phyloP scores from a whole-genome alignment of 2,888 invertebrate species.

The Ischnus inquisitorius region DNA sequence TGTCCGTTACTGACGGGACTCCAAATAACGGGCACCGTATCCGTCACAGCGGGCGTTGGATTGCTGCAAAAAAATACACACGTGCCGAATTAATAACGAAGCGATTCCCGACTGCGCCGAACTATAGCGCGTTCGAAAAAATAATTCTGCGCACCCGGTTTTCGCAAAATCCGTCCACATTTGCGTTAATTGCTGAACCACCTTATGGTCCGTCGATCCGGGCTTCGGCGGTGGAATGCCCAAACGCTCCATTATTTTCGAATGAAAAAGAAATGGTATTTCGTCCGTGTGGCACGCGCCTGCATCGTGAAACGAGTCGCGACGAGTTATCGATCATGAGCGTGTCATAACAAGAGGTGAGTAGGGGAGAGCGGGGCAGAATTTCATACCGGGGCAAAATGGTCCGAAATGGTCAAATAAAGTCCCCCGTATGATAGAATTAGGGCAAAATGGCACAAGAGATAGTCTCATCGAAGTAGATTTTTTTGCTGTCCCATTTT shows the following conservation, averaged over 20 bases:
- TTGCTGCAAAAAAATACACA: slow-evolving; percentile 71
- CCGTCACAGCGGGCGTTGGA: slow-evolving; percentile 77
- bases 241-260: slow-evolving; percentile 62
- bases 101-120: background rate
- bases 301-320: slow-evolving; percentile 40
- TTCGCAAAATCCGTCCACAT: slow-evolving; percentile 83
- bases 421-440: no score
- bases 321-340: background rate
- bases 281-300: slow-evolving; percentile 79
- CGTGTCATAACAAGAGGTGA: background rate
- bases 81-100: background rate
- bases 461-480: no score
- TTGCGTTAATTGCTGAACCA: slow-evolving; percentile 77
- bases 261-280: slow-evolving; percentile 76
- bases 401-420: no score
- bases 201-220: slow-evolving; percentile 62
- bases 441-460: no score
- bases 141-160: slow-evolving; percentile 76
- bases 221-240: slow-evolving; percentile 57
- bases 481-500: no score
- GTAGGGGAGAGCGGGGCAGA: no score
- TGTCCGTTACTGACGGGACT: slow-evolving; percentile 72
- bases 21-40: slow-evolving; percentile 76
- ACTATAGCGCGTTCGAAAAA: background rate
- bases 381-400: no score